These are phyloP conservation scores for Epicampocera succincta DNA, from an alignment of 2,888 invertebrate genomes.

Conservation along the genomic window DNA sequence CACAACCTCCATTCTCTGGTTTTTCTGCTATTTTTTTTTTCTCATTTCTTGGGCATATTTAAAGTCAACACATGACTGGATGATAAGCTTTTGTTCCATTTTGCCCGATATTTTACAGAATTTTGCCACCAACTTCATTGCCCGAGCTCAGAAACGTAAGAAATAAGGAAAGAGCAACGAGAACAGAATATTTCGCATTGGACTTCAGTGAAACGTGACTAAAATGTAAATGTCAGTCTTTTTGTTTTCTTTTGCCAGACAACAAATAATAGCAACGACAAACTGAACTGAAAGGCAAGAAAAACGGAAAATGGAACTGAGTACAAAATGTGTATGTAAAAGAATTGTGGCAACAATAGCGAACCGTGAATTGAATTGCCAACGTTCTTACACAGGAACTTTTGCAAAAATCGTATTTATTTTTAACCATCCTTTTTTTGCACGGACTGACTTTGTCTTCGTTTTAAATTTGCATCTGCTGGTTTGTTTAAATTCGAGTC, in stretches of 20 bases:
- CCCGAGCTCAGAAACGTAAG: constrained; percentile 24
- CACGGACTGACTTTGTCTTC: background rate
- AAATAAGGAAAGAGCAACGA: constrained; percentile 25
- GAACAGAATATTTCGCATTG: constrained; percentile 63
- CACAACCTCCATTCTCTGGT: constrained; percentile 34
- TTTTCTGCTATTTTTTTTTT: background rate
- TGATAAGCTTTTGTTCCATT: constrained; percentile 25
- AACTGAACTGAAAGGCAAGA: constrained; percentile 19
- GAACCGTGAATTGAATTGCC: background rate
- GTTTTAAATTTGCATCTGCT: background rate
- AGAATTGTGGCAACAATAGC: constrained; percentile 20
- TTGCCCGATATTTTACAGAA: constrained; percentile 9
- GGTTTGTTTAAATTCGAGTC: too few relatives aligned
- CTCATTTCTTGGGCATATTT: constrained; percentile 35
- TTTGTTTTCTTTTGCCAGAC: constrained; percentile 66
- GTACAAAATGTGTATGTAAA: background rate
- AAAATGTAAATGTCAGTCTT: constrained; percentile 72
- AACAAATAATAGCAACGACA: constrained; percentile 56
- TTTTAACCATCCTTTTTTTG: constrained; percentile 21
- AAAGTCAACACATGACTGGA: constrained; percentile 62
- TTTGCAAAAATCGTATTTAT: background rate
- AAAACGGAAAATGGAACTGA: background rate
- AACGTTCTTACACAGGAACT: constrained; percentile 24
- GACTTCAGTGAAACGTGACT: constrained; percentile 72
- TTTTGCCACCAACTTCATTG: constrained; percentile 14